Evolutionary conservation across 2,888 invertebrate genomes (phyloP).

Genomic region (Limnephilus rhombicus): DNA sequence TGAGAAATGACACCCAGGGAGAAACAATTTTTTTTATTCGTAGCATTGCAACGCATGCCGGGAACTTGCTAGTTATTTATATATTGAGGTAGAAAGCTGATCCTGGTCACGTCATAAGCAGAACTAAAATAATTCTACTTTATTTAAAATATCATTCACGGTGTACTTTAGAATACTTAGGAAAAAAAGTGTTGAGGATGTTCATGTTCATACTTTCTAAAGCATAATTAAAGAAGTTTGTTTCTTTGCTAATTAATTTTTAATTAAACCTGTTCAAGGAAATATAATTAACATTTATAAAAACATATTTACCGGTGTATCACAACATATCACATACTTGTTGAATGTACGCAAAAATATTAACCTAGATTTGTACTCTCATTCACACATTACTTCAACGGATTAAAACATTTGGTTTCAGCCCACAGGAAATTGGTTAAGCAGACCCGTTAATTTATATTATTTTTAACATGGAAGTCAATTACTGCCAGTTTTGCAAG

Average conservation of each 20-base stretch:
- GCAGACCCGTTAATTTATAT: slow-evolving; percentile 44
- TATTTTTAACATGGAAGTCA: slow-evolving; percentile 28
- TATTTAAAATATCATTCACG: not conserved
- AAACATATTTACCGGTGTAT: not conserved
- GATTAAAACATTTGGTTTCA: slow-evolving; percentile 32
- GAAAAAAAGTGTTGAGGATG: not conserved
- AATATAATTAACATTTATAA: not conserved
- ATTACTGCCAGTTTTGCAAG: not conserved
- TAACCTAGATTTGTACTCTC: slow-evolving; percentile 11
- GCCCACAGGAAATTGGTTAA: slow-evolving; percentile 64
- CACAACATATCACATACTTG: not conserved
- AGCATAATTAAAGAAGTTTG: not conserved
- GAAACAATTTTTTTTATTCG: too few species aligned
- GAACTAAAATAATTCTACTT: not conserved
- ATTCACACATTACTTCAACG: slow-evolving; percentile 26
- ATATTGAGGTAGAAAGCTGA: too few species aligned
- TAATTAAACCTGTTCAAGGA: not conserved
- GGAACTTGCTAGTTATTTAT: too few species aligned
- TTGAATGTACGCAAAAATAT: slow-evolving; percentile 14
- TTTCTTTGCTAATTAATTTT: not conserved
- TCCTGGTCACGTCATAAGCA: too few species aligned
- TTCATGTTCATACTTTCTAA: not conserved
- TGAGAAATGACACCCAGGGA: too few species aligned
- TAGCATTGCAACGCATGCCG: too few species aligned
- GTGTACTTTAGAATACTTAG: not conserved